phyloP scores from a whole-genome alignment of 2,113 vertebrate species.

The Chroicocephalus ridibundus region DNA sequence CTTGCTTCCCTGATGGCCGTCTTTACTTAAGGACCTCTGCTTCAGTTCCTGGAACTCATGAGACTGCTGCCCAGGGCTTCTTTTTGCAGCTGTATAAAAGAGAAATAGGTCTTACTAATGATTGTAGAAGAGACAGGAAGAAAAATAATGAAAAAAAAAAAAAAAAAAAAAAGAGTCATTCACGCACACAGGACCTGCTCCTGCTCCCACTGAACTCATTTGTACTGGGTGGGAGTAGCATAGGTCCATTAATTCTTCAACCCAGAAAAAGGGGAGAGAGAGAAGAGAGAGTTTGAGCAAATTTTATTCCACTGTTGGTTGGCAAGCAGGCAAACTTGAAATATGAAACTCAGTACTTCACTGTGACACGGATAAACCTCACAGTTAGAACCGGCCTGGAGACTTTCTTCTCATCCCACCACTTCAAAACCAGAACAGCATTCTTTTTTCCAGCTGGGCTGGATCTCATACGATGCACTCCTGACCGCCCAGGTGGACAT shows the following conservation, averaged over 20 bases:
- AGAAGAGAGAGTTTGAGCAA: background rate
- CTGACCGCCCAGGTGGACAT: no score
- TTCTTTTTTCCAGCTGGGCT: background rate
- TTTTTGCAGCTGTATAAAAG: constrained; percentile 72
- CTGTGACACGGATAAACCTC: background rate
- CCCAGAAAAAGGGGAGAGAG: background rate
- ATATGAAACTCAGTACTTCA: background rate
- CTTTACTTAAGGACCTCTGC: constrained; percentile 77
- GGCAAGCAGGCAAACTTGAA: background rate
- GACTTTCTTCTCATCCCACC: background rate
- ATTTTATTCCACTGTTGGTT: background rate
- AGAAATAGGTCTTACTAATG: background rate
- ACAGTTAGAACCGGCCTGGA: background rate
- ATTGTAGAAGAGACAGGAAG: background rate
- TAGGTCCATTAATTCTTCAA: background rate
- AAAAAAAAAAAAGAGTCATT: background rate
- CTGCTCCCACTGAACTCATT: background rate
- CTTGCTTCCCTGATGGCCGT: constrained; percentile 79
- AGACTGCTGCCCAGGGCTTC: constrained; percentile 73
- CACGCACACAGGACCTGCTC: background rate
- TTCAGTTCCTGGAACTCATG: constrained; percentile 80
- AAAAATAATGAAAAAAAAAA: background rate
- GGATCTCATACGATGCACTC: background rate
- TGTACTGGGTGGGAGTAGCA: background rate
- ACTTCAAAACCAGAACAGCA: background rate